Base-by-base conservation (phyloP, 2,888 invertebrate species). In the Craniophora ligustri region DNA sequence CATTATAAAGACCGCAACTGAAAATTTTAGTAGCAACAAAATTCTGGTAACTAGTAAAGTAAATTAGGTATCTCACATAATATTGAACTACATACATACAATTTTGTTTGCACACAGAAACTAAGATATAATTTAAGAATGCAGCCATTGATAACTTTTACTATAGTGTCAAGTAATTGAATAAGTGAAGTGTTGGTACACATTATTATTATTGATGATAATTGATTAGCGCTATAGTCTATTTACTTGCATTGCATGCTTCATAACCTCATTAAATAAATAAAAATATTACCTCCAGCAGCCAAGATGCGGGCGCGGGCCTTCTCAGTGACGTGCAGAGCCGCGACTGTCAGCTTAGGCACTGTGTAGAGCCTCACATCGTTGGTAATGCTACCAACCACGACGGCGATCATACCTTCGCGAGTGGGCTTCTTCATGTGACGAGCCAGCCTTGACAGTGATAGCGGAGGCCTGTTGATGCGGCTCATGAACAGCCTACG, bases 401-500 rank as follows among this genome's bases (percentile, higher is more conserved):
- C 95, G 40, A 99, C 99, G 34, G 98, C 98, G 69, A 97, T 97
- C 78, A 97, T 96, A 47, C 96, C 96, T 76, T 98, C 97, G 59
- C 98, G 96, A 69, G 95, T 94, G 7, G 97, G 97, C 72, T 96
- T 96, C 87, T 97, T 97, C 97, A 98, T 97, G 85, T 97, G 95
- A 62, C 98, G 95, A 10, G 95, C 95, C 80, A 99, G 92, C 70
- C 98, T 96, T 35, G 98, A 97, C 72, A 99, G 83, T 3, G 99
- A 98, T 81, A 99, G 95, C 67, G 99, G 99, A 53, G 99, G 98
- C 65, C 97, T 95, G 94, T 99, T 97, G 79, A 97, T 98, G 85
- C 96, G 97, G 92, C 99, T 98, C 99, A 99, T 99, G 92, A 98
- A 99, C 82, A 99, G 94, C 80, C 99, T 96, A 87, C 97, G 97